Base-by-base conservation (phyloP, 2,113 vertebrate genomes). In the Psephotus haematonotus region DNA sequence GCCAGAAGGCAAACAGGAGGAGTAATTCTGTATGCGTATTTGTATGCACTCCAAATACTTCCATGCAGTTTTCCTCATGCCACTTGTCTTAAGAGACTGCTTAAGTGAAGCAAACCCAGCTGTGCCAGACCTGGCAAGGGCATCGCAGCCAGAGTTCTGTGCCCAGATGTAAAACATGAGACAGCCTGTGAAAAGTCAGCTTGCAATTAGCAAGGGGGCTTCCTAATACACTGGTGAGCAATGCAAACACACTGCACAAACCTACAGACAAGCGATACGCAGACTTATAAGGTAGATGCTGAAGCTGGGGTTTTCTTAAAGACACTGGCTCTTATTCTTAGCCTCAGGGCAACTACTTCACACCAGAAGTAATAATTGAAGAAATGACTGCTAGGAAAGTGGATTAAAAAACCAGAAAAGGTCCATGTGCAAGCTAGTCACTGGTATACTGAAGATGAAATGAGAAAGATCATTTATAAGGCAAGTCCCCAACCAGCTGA, bases 101-200 rank as follows among this genome's bases (percentile, higher is more conserved):
- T 93, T 46, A 53, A 95, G 87, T 77, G 84, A 93, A 85, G 82
- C 13, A 1, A 90, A 88, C n/a, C 57, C 91, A 95, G 93, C 87
- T 95, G 93, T 65, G 75, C 84, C 75, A 92, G 82, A 59, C 29
- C 71, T 91, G 90, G 93, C 94, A 91, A 95, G 70, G 82, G 75
- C 87, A 90, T 7, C 71, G 35, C 63, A 85, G 62, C 28, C 62
- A 53, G 65, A 64, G 62, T 25, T 91, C 57, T 35, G 67, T n/a
- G 62, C 83, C 70, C 87, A 92, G 89, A 91, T 90, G 87, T 39
- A 67, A 87, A 60, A 76, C 78, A 35, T 43, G 53, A 90, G 74
- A 87, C 75, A 85, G 0, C n/a, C 78, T 91, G 82, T 62, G 53
- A 63, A 88, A 91, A 96, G 78, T 53, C 90, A 69, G 91, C 72